Percentiles rank a stretch among this genome's conserved stretches.
These are phyloP conservation scores for Heliocidaris tuberculata DNA, from an alignment of 35 echinoderm and acorn worm species.

Conservation along the genomic window DNA sequence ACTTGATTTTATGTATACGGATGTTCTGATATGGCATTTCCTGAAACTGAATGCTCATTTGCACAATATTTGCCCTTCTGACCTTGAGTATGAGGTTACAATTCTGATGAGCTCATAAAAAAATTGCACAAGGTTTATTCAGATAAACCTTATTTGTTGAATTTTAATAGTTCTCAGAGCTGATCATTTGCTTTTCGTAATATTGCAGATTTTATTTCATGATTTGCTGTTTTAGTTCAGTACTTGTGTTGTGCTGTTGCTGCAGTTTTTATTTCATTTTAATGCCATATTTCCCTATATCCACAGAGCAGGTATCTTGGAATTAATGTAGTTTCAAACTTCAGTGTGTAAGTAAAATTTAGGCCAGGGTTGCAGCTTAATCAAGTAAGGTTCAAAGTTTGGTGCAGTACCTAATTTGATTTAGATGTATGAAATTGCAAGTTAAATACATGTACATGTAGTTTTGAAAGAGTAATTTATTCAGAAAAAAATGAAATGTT, in stretches of 20 bases:
- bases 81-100: background rate
- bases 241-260: background rate
- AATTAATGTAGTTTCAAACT: background rate
- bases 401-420: too few relatives aligned
- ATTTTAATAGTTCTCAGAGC: background rate
- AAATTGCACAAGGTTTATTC: background rate
- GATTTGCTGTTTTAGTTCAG: background rate
- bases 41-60: background rate
- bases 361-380: too few relatives aligned
- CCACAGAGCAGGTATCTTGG: background rate
- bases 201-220: background rate
- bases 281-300: background rate
- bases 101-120: background rate
- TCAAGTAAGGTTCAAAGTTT: too few relatives aligned
- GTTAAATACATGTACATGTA: too few relatives aligned
- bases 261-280: background rate
- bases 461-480: too few relatives aligned
- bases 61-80: background rate
- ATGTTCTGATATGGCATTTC: background rate
- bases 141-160: background rate
- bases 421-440: too few relatives aligned
- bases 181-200: background rate
- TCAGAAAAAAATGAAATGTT: too few relatives aligned
- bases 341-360: too few relatives aligned
- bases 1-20: background rate